Conservation (phyloP, 2,113 vertebrate genomes). For the Cygnus buccinator region DNA sequence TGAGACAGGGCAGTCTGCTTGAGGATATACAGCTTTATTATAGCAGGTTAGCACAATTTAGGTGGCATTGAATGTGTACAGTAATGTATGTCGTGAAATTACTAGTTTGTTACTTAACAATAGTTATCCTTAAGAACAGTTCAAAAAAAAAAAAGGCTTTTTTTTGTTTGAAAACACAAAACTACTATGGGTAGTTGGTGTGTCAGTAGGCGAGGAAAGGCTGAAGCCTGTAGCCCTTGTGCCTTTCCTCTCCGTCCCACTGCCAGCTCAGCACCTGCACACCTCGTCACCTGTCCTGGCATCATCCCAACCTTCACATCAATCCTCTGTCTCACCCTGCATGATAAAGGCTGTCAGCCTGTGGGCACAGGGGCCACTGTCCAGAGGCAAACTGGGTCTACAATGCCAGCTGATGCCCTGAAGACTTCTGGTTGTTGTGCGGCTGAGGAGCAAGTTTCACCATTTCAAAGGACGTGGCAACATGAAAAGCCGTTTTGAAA, state of each 20-base stretch:
- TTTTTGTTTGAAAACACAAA: not conserved
- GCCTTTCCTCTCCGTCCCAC: not conserved
- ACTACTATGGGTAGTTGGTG: not conserved
- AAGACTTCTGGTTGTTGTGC: not conserved
- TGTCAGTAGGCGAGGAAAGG: not conserved
- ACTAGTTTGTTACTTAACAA: not conserved
- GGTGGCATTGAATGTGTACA: not conserved
- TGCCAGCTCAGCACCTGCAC: not conserved
- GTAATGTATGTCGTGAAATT: not conserved
- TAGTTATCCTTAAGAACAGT: not conserved
- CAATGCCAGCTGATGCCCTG: not conserved
- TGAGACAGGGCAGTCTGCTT: not conserved
- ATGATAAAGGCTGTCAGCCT: fast-evolving
- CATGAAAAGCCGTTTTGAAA: not conserved
- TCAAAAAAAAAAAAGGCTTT: no score
- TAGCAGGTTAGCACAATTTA: not conserved
- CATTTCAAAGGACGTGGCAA: not conserved
- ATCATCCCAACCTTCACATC: not conserved
- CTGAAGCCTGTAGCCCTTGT: not conserved
- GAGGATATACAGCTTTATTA: not conserved
- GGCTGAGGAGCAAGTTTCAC: not conserved
- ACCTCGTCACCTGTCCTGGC: not conserved
- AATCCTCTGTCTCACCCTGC: not conserved
- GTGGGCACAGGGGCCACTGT: fast-evolving
- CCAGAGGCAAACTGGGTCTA: not conserved